These are phyloP conservation scores for Hemibagrus wyckioides DNA, from an alignment of 2,113 vertebrate genomes.

Conservation along the genomic window DNA sequence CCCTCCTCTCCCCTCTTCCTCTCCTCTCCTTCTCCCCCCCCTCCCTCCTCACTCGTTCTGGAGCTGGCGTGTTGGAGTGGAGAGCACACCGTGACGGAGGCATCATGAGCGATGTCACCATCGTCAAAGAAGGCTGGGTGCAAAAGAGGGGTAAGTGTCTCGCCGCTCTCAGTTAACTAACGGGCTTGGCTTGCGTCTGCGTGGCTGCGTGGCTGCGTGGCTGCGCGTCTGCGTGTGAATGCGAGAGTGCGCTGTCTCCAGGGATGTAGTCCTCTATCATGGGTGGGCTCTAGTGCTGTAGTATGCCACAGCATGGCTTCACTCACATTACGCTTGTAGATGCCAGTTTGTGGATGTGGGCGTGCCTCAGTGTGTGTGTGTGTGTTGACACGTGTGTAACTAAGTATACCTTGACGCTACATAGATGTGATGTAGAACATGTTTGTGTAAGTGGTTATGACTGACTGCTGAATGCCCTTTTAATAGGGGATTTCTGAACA, in stretches of 20 bases:
- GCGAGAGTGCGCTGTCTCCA: constrained; percentile 42
- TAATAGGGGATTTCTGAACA: constrained; percentile 22
- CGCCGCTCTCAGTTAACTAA: constrained; percentile 44
- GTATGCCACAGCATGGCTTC: constrained; percentile 60
- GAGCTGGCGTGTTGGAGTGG: constrained; percentile 81
- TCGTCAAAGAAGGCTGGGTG: constrained; percentile 99
- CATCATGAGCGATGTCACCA: constrained; percentile 99
- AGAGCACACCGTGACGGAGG: constrained; percentile 83
- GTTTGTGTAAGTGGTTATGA: constrained; percentile 18
- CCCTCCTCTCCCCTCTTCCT: constrained; percentile 56
- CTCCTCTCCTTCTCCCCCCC: constrained; percentile 46
- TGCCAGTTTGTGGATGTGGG: constrained; percentile 42
- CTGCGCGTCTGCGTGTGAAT: constrained; percentile 33
- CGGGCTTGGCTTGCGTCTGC: constrained; percentile 18
- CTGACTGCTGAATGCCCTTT: constrained; percentile 37
- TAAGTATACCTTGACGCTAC: constrained; percentile 20
- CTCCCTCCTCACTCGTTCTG: constrained; percentile 70
- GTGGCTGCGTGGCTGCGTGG: constrained; percentile 5
- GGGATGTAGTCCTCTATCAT: constrained; percentile 44
- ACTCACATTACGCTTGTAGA: constrained; percentile 53
- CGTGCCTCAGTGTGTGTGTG: constrained; percentile 29
- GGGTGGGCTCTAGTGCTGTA: constrained; percentile 61
- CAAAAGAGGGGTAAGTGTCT: constrained; percentile 95
- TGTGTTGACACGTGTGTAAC: constrained; percentile 8
- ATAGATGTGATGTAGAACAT: not conserved